Evolutionary conservation across 2,113 vertebrate species (phyloP).

Genomic region (Sceloporus tristichus): DNA sequence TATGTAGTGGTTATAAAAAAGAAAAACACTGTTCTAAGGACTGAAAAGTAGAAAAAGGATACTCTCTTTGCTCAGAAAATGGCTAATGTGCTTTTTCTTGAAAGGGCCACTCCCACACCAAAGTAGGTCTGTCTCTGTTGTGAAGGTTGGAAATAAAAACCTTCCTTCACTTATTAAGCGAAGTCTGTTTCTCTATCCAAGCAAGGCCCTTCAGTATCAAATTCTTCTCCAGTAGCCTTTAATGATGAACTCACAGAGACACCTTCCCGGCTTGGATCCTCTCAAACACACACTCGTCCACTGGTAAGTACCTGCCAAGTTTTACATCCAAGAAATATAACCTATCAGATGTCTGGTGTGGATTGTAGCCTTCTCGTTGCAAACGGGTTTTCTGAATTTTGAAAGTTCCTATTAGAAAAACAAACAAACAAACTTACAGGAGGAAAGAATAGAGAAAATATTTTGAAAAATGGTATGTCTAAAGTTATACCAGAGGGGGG

Average conservation of each 20-base stretch:
- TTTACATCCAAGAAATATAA: conserved; percentile 86
- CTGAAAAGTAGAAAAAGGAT: background rate
- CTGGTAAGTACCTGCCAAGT: conserved; percentile 78
- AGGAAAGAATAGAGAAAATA: background rate
- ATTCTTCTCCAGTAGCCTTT: background rate
- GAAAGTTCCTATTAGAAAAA: conserved; percentile 82
- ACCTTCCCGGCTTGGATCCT: conserved; percentile 77
- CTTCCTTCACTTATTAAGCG: background rate
- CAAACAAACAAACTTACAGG: rapidly evolving
- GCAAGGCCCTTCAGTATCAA: background rate
- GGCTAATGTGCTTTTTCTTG: conserved; percentile 30
- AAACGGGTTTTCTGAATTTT: conserved; percentile 90
- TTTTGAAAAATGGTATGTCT: background rate
- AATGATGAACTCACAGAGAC: background rate
- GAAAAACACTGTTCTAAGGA: conserved; percentile 22
- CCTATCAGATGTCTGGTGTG: conserved; percentile 76
- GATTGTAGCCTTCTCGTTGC: conserved; percentile 84
- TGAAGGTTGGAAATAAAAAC: background rate
- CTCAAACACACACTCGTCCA: conserved; percentile 78
- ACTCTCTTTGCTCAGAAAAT: background rate
- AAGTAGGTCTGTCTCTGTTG: background rate
- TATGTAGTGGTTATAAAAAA: conserved; percentile 19
- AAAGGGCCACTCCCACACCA: background rate
- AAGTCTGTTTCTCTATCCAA: background rate
- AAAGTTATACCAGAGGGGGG: background rate